These are phyloP conservation scores for Drosophila parvula DNA, from an alignment of 1,140 invertebrate genomes.

Conservation along the genomic window DNA sequence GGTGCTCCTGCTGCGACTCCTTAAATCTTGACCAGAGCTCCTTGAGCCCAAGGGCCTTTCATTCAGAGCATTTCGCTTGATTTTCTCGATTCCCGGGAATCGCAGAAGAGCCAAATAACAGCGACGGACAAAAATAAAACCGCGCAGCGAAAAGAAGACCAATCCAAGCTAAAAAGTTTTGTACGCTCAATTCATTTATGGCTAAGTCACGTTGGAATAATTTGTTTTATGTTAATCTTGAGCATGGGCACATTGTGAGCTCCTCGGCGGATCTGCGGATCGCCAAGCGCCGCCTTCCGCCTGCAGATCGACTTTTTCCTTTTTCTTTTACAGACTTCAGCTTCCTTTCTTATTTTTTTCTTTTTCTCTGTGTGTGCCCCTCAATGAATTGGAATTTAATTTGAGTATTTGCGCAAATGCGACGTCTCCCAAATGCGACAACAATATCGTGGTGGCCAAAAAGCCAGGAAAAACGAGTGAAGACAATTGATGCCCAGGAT, in stretches of 20 bases:
- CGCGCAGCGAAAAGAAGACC: slow-evolving; percentile 55
- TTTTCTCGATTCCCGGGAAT: slow-evolving; percentile 45
- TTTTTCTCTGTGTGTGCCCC: slow-evolving; percentile 69
- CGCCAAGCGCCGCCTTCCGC: slow-evolving; percentile 55
- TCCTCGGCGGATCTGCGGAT: slow-evolving; percentile 16
- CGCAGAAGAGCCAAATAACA: slow-evolving; percentile 13
- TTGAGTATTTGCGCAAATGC: slow-evolving; percentile 80
- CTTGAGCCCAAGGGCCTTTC: slow-evolving; percentile 39
- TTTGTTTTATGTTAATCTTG: slow-evolving; percentile 83
- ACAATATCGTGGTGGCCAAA: slow-evolving; percentile 70
- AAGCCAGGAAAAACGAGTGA: slow-evolving; percentile 9
- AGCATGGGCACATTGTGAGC: slow-evolving; percentile 80
- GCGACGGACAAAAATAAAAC: slow-evolving; percentile 30
- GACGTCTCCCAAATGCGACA: slow-evolving; percentile 72
- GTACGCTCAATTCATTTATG: slow-evolving; percentile 81
- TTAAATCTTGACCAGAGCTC: slow-evolving; percentile 34
- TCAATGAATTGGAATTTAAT: slow-evolving; percentile 84
- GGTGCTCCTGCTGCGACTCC: slow-evolving; percentile 8
- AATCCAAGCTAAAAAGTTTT: slow-evolving; percentile 61
- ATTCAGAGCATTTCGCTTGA: slow-evolving; percentile 53
- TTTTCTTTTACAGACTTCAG: slow-evolving; percentile 2
- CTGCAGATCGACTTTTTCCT: slow-evolving; percentile 58
- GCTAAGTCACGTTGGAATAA: slow-evolving; percentile 83
- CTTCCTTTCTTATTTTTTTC: slow-evolving; percentile 15
- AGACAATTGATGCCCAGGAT: slow-evolving; percentile 74